Base-by-base conservation (phyloP, 1,140 invertebrate species). In the Tetragonula clypearis region DNA sequence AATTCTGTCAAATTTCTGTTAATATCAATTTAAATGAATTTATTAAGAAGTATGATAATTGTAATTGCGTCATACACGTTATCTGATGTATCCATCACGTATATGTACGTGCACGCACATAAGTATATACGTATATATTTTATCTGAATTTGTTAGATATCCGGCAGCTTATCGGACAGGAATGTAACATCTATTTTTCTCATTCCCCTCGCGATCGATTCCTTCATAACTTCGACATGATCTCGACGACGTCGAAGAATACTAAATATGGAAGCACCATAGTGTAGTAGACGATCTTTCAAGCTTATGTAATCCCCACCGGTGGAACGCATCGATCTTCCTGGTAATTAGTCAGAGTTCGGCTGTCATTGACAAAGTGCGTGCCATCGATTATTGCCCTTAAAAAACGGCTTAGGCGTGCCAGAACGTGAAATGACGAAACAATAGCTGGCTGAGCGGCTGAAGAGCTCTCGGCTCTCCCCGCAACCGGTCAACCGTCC, bases 351-450 rank as follows among this genome's bases (percentile, higher is more conserved):
- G 87, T 79, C 85, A 78, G 65, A 73, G 60, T 62, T 35, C 15
- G 58, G 17, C 19, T 82, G 88, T 89, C 88, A 79, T 84, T 89
- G 88, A 89, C 79, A 86, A 77, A 89, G 74, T 68, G 78, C 72
- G 85, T 66, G 71, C 84, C 88, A 89, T 89, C 88, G 87, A 89
- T 89, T 89, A 89, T 82, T 88, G 79, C 19, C 68, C 79, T 79
- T 41, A 41, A 74, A 74, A 69, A 69, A 78, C 60, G 41, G 56
- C 49, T 69, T 87, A 89, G 88, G 81, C 80, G 68, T 79, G 73
- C 85, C 68, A 35, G 58, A 72, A 79, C 60, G 41, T 49, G 76
- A n/a, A 5, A 86, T 82, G 74, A 88, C 75, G 84, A 88, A 85
- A 88, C 79, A 86, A 88, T 79, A 82, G 76, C 66, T 53, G 35